Evolutionary conservation across 2,888 invertebrate species (phyloP).

Genomic region (Latrodectus elegans): DNA sequence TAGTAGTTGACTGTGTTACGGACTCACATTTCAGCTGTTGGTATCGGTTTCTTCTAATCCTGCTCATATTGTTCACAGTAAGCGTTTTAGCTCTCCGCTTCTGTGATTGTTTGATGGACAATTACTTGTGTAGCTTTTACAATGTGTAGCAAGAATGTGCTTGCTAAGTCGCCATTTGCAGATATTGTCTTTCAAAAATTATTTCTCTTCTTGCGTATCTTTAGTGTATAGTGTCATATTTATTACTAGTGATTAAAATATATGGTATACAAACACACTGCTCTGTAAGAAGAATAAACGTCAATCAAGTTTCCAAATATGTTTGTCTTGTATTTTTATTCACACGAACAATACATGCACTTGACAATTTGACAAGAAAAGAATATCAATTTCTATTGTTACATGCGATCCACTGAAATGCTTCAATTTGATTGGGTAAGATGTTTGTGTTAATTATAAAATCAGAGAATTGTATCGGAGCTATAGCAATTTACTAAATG

Average conservation of each 20-base stretch:
- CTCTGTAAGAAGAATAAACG: slow-evolving; percentile 69
- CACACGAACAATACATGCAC: slow-evolving; percentile 23
- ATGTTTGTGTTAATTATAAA: too few relatives aligned
- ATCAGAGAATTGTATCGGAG: too few relatives aligned
- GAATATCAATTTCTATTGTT: too few relatives aligned
- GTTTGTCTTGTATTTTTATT: slow-evolving; percentile 47
- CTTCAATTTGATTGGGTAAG: too few relatives aligned
- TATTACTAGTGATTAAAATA: slow-evolving; percentile 69
- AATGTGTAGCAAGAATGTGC: slow-evolving; percentile 69
- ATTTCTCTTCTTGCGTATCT: slow-evolving; percentile 69
- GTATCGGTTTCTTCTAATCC: slow-evolving; percentile 66
- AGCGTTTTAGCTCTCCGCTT: slow-evolving; percentile 67
- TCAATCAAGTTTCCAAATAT: slow-evolving; percentile 68
- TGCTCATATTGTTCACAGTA: slow-evolving; percentile 60
- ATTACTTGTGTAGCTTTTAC: too few relatives aligned
- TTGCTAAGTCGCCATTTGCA: slow-evolving; percentile 67
- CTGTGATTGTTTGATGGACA: slow-evolving; percentile 69
- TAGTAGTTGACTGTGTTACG: slow-evolving; percentile 43
- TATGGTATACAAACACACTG: slow-evolving; percentile 69
- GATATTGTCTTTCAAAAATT: slow-evolving; percentile 68
- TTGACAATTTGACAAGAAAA: too few relatives aligned
- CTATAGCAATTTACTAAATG: too few relatives aligned
- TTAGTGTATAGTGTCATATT: slow-evolving; percentile 69
- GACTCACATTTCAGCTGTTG: slow-evolving; percentile 64
- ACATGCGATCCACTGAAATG: too few relatives aligned